Evolutionary conservation across 2,888 invertebrate genomes (phyloP).

Genomic region (Sisyra nigra): DNA sequence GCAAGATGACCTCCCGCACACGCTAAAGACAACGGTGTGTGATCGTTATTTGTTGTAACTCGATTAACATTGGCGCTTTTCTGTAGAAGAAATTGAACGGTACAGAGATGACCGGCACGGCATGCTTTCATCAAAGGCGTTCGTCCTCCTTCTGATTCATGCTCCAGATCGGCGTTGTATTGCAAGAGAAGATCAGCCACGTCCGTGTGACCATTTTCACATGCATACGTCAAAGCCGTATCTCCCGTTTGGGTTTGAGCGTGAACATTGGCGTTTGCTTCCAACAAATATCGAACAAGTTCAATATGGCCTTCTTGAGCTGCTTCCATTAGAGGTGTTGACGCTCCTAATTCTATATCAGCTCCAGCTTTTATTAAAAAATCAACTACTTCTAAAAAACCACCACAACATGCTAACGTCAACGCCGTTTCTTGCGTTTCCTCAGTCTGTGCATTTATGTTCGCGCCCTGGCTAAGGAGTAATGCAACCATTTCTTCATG

Average conservation of each 20-base stretch:
- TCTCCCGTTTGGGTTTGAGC: slow-evolving; percentile 91
- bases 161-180: slow-evolving; percentile 83
- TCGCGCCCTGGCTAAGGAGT: slow-evolving; percentile 81
- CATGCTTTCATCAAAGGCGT: slow-evolving; percentile 99
- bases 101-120: slow-evolving; percentile 88
- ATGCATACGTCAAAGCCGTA: slow-evolving; percentile 92
- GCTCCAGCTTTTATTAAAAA: slow-evolving; percentile 91
- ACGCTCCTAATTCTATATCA: slow-evolving; percentile 85
- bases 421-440: slow-evolving; percentile 96
- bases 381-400: slow-evolving; percentile 89
- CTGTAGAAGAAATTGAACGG: slow-evolving; percentile 87
- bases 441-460: slow-evolving; percentile 96
- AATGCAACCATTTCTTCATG: slow-evolving; percentile 97
- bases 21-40: slow-evolving; percentile 90
- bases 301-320: slow-evolving; percentile 95
- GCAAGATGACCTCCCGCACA: slow-evolving; percentile 92
- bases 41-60: slow-evolving; percentile 88
- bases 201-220: slow-evolving; percentile 97
- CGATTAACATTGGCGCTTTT: slow-evolving; percentile 76
- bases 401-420: slow-evolving; percentile 87
- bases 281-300: slow-evolving; percentile 73
- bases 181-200: slow-evolving; percentile 85
- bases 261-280: slow-evolving; percentile 78
- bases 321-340: slow-evolving; percentile 97
- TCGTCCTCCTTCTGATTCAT: slow-evolving; percentile 91